Percentiles rank a stretch among this genome's conserved stretches.
Conservation (phyloP, 1,140 invertebrate genomes). For the Cephus cinctus region DNA sequence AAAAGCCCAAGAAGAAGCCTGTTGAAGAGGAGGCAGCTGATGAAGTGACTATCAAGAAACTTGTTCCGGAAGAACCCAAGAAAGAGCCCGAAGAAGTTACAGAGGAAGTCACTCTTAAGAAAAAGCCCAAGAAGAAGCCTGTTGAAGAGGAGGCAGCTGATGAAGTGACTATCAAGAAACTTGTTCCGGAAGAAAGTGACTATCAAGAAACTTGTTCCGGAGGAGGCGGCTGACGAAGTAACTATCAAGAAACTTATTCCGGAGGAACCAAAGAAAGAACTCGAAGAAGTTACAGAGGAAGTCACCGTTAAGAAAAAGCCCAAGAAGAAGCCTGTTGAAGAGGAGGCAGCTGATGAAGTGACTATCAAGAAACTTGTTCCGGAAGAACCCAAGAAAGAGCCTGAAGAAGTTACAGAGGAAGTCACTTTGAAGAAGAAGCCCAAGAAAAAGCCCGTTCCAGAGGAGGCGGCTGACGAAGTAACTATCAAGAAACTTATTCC, state of each 20-base stretch:
- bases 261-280: slow-evolving; percentile 3
- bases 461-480: slow-evolving; percentile 17
- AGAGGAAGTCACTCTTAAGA: slow-evolving; percentile 12
- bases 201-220: slow-evolving; percentile 29
- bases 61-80: slow-evolving; percentile 25
- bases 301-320: slow-evolving; percentile 27
- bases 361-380: slow-evolving; percentile 32
- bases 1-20: slow-evolving; percentile 19
- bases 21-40: slow-evolving; percentile 20
- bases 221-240: slow-evolving; percentile 32
- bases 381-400: slow-evolving; percentile 24
- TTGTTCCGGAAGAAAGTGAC: slow-evolving; percentile 23
- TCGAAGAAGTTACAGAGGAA: slow-evolving; percentile 8
- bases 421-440: slow-evolving; percentile 4
- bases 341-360: slow-evolving; percentile 10
- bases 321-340: slow-evolving; percentile 34
- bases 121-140: slow-evolving; percentile 12
- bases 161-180: slow-evolving; percentile 31
- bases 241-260: slow-evolving; percentile 31
- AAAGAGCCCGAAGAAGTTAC: slow-evolving; percentile 22
- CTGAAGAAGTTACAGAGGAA: slow-evolving; percentile 16
- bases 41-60: slow-evolving; percentile 22
- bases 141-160: slow-evolving; percentile 13
- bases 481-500: slow-evolving; percentile 29
- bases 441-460: slow-evolving; percentile 21